Conservation (phyloP, 2,113 vertebrate genomes). For the Sapayoa aenigma region DNA sequence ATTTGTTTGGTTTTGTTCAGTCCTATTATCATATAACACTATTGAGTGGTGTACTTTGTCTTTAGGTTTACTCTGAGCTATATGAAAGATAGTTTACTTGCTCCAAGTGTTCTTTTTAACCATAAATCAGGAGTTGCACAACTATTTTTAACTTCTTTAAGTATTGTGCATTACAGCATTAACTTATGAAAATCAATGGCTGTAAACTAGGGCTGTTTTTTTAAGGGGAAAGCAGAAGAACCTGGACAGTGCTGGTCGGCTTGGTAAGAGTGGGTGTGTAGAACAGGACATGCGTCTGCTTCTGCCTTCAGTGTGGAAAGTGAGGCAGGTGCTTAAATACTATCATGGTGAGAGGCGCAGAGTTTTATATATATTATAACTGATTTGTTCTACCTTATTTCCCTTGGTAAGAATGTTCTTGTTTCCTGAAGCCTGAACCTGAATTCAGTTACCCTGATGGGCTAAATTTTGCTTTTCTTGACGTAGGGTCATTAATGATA, state of each 20-base stretch:
- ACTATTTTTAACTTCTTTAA: neutral
- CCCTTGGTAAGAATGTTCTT: neutral
- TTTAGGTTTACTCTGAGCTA: neutral
- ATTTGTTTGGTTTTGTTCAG: neutral
- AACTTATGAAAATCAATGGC: neutral
- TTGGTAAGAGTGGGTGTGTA: neutral
- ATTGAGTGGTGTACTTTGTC: neutral
- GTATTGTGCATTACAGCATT: neutral
- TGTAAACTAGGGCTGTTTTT: neutral
- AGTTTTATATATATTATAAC: neutral
- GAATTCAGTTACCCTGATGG: neutral
- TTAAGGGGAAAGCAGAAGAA: neutral
- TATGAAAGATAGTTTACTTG: neutral
- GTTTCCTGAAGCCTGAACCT: neutral
- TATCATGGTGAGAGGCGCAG: neutral
- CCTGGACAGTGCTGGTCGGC: neutral
- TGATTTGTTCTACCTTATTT: neutral
- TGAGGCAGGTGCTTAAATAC: neutral
- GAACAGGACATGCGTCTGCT: neutral
- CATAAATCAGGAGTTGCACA: neutral
- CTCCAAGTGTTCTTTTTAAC: neutral
- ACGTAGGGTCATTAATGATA: neutral
- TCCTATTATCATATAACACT: neutral
- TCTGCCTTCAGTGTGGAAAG: neutral
- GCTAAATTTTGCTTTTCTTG: neutral